phyloP scores from a whole-genome alignment of 2,113 vertebrate species.

The Macaca fascicularis region DNA sequence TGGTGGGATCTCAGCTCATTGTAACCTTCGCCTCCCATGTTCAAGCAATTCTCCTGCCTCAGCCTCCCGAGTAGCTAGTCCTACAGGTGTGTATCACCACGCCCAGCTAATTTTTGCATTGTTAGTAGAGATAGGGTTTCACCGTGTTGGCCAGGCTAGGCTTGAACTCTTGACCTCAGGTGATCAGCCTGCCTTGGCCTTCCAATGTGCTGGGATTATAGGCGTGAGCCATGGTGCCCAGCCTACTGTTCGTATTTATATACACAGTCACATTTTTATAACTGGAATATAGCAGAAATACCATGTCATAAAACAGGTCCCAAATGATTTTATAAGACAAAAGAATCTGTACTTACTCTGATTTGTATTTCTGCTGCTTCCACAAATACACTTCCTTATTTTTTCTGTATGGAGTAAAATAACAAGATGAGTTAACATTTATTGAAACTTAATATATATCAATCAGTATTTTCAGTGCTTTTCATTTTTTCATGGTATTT shows the following conservation, averaged over 20 bases:
- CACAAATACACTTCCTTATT: slow-evolving; percentile 20
- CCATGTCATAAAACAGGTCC: neutral
- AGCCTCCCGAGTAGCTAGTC: too few species aligned
- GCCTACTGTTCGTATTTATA: neutral
- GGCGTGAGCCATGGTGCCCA: too few species aligned
- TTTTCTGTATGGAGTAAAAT: neutral
- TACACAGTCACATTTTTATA: neutral
- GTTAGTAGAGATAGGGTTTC: too few species aligned
- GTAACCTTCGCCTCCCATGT: too few species aligned
- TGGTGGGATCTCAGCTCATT: too few species aligned
- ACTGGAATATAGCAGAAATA: neutral
- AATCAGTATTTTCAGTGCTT: neutral
- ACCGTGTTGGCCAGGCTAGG: too few species aligned
- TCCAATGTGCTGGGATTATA: too few species aligned
- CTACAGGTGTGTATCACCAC: too few species aligned
- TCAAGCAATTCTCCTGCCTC: too few species aligned
- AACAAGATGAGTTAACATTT: neutral
- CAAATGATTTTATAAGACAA: neutral
- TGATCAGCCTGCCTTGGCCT: too few species aligned
- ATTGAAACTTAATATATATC: neutral
- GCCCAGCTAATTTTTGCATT: too few species aligned
- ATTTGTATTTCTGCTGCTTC: neutral
- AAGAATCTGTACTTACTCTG: neutral
- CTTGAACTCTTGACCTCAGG: too few species aligned
- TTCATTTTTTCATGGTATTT: neutral